Evolutionary conservation across 2,797 vertebrate species (phyloP).

Genomic region (Lateolabrax maculatus): DNA sequence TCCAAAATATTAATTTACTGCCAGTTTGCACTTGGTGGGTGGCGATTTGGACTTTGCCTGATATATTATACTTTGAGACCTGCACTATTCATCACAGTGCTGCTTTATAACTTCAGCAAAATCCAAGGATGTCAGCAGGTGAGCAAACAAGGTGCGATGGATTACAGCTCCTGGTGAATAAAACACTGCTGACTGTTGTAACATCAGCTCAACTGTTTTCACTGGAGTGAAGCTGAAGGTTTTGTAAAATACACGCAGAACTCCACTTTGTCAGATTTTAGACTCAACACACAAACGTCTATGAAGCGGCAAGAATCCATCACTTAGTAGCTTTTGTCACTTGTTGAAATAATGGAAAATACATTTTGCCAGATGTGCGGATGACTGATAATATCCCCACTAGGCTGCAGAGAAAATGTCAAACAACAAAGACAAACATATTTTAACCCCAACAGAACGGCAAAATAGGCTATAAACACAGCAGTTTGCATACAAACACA

Average conservation of each 20-base stretch:
- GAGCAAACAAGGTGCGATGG: conserved; percentile 1
- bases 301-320: neutral
- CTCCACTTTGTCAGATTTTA: neutral
- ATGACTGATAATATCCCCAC: neutral
- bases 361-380: neutral
- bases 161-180: conserved; percentile 6
- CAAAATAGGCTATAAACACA: neutral
- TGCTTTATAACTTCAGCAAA: conserved; percentile 4
- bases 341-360: neutral
- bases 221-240: neutral
- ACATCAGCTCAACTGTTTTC: neutral
- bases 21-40: neutral
- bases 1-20: neutral
- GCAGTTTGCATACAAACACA: neutral
- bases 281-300: neutral
- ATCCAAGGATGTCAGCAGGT: conserved; percentile 6
- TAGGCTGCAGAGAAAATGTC: conserved; percentile 1
- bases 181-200: neutral
- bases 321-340: neutral
- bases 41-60: neutral
- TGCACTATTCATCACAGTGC: conserved; percentile 8
- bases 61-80: neutral
- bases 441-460: conserved; percentile 2
- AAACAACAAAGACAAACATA: neutral
- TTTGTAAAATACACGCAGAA: neutral